phyloP scores from a whole-genome alignment of 2,888 invertebrate species.

The Dolomedes plantarius region DNA sequence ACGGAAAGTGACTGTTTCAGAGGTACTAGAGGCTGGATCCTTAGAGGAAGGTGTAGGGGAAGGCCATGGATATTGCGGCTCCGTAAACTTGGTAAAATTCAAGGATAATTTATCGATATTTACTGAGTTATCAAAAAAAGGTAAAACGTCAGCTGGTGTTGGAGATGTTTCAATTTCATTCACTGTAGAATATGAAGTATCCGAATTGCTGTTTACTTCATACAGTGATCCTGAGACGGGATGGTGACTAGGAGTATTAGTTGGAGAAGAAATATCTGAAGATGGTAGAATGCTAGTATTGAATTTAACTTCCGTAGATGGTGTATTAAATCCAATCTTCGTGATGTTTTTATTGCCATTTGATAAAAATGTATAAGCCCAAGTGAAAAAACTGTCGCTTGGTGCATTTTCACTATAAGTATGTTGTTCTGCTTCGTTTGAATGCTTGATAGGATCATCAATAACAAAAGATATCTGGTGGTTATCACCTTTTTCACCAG shows the following conservation, averaged over 20 bases:
- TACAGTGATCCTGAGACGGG: background rate
- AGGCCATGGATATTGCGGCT: conserved; percentile 2
- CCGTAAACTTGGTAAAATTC: conserved; percentile 27
- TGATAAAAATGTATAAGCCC: too few species aligned
- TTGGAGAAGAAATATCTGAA: too few species aligned
- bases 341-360: too few species aligned
- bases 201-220: too few species aligned
- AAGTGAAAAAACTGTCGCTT: too few species aligned
- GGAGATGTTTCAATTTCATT: background rate
- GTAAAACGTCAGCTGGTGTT: background rate
- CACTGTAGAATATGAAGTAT: background rate
- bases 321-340: too few species aligned
- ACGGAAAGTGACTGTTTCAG: background rate
- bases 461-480: background rate
- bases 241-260: background rate
- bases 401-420: too few species aligned
- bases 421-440: too few species aligned
- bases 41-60: background rate
- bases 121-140: background rate
- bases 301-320: too few species aligned
- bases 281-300: too few species aligned
- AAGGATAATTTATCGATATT: background rate
- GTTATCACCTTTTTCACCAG: conserved; percentile 1
- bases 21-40: background rate
- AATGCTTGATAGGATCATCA: background rate